A percentile compares a stretch with the other conserved stretches of the same genome.
phyloP scores from a whole-genome alignment of 1,140 invertebrate species.

The Medauroidea extradentata region DNA sequence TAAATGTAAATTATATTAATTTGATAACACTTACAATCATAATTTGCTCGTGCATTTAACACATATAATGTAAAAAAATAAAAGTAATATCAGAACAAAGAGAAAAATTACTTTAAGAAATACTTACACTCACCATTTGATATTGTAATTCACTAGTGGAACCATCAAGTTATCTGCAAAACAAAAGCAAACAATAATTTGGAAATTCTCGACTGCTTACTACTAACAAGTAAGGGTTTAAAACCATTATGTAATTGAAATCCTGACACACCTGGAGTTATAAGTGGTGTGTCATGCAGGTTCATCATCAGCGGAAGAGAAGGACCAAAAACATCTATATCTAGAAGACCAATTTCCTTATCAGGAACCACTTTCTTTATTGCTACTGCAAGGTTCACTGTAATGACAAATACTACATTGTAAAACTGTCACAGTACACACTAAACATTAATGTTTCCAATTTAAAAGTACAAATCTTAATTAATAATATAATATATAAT shows the following conservation, averaged over 20 bases:
- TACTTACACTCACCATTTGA: constrained; percentile 71
- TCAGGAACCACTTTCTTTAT: constrained; percentile 58
- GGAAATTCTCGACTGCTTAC: background rate
- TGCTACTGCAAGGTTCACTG: constrained; percentile 75
- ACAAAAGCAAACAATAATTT: constrained; percentile 13
- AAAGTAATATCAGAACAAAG: background rate
- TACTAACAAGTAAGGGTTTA: no score
- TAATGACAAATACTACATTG: constrained; percentile 27
- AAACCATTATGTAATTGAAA: no score
- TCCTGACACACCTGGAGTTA: constrained; percentile 53
- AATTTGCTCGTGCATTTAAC: background rate
- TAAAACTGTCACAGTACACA: no score
- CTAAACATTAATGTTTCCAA: no score
- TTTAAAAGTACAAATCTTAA: no score
- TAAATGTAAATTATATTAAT: background rate
- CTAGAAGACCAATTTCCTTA: constrained; percentile 72
- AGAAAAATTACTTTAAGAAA: constrained; percentile 5
- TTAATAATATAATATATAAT: no score
- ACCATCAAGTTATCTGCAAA: constrained; percentile 69
- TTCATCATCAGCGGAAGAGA: constrained; percentile 91
- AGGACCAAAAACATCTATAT: constrained; percentile 89
- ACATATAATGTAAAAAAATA: background rate
- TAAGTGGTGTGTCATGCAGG: constrained; percentile 64
- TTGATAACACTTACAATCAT: background rate
- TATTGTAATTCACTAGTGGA: constrained; percentile 82